Percentiles rank a stretch among this genome's conserved stretches.
Evolutionary conservation across 2,888 invertebrate species (phyloP).

Genomic region (Hipparchia sbordonii): DNA sequence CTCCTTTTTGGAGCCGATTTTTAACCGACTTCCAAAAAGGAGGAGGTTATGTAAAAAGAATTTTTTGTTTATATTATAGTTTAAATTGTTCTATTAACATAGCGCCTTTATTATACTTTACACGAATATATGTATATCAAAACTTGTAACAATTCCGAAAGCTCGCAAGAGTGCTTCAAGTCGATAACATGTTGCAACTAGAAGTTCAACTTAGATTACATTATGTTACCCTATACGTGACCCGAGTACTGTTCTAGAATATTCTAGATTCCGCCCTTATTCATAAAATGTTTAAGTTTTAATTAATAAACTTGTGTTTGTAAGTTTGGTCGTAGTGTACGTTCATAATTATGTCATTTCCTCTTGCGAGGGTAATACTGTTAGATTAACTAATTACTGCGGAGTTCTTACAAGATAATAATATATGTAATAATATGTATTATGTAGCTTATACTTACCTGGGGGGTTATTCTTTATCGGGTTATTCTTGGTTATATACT

Average conservation of each 20-base stretch:
- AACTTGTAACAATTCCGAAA: neutral
- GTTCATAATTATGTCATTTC: slow-evolving; percentile 5
- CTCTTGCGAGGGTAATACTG: slow-evolving; percentile 9
- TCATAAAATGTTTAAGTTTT: slow-evolving; percentile 30
- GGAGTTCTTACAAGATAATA: neutral
- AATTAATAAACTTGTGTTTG: slow-evolving; percentile 26
- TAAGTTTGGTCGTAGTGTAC: slow-evolving; percentile 1
- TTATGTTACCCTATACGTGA: slow-evolving; percentile 34
- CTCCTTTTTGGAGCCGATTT: no score
- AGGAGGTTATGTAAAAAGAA: no score
- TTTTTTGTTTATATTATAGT: neutral
- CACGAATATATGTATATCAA: neutral
- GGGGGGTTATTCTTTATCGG: no score
- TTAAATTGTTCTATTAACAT: neutral
- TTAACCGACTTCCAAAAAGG: no score
- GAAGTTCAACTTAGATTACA: slow-evolving; percentile 37
- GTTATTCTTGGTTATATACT: no score
- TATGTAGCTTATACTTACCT: neutral
- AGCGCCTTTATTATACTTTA: neutral
- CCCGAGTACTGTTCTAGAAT: slow-evolving; percentile 32
- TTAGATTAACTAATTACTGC: slow-evolving; percentile 10
- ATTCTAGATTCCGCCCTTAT: slow-evolving; percentile 18
- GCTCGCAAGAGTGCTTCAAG: slow-evolving; percentile 13
- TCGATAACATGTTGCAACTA: slow-evolving; percentile 32
- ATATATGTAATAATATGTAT: neutral